These are phyloP conservation scores for Morone saxatilis DNA, from an alignment of 2,113 vertebrate species.

Conservation along the genomic window DNA sequence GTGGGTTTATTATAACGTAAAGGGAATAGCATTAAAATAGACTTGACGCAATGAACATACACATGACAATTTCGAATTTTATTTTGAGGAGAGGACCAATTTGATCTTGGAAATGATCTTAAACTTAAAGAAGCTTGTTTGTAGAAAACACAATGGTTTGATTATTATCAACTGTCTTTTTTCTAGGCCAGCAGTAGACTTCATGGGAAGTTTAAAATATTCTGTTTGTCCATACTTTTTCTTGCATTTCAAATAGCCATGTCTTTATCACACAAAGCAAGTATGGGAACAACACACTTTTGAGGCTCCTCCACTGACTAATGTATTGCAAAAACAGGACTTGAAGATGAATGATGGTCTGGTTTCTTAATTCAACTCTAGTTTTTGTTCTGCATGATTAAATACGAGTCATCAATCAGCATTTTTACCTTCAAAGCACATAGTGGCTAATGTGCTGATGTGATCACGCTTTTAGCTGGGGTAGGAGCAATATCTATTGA, in stretches of 20 bases:
- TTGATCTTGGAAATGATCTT: background rate
- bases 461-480: constrained; percentile 63
- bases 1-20: background rate
- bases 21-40: constrained; percentile 11
- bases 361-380: constrained; percentile 53
- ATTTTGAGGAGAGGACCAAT: background rate
- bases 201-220: constrained; percentile 5
- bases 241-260: background rate
- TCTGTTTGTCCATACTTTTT: background rate
- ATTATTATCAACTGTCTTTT: background rate
- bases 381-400: constrained; percentile 64
- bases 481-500: constrained; percentile 43
- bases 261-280: constrained; percentile 7
- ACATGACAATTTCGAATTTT: background rate
- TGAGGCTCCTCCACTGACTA: constrained; percentile 29
- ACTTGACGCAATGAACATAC: background rate
- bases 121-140: background rate
- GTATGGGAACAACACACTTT: constrained; percentile 4
- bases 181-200: background rate
- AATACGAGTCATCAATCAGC: constrained; percentile 67
- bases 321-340: constrained; percentile 30
- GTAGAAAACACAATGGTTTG: background rate
- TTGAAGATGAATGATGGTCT: constrained; percentile 58
- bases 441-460: constrained; percentile 66
- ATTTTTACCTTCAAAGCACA: constrained; percentile 64